Evolutionary conservation across 2,113 vertebrate species (phyloP).

Genomic region (Ginglymostoma cirratum): DNA sequence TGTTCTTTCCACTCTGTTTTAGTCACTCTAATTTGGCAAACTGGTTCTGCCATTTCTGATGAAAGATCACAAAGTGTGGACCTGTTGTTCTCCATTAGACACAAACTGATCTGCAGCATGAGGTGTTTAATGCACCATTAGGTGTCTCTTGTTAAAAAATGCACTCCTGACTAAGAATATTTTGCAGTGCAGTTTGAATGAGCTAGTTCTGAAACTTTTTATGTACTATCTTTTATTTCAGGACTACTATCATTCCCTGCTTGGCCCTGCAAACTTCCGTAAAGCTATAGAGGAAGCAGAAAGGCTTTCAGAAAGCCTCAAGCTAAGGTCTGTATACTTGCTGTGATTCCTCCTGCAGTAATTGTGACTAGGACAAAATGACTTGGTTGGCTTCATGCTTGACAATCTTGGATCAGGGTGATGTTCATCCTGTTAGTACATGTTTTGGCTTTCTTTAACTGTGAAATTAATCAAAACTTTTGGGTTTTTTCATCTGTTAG

Average conservation of each 20-base stretch:
- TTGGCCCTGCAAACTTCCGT: slow-evolving; percentile 81
- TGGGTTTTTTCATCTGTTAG: slow-evolving; percentile 50
- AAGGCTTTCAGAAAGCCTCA: slow-evolving; percentile 91
- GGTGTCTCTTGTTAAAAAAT: neutral
- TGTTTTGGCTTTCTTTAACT: neutral
- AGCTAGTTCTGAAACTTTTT: too few relatives aligned
- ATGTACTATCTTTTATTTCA: slow-evolving; percentile 52
- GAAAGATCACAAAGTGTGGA: neutral
- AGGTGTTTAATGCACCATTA: neutral
- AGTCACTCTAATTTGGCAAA: neutral
- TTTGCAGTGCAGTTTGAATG: too few relatives aligned
- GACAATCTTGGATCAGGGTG: too few relatives aligned
- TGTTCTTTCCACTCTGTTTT: neutral
- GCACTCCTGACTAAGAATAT: neutral
- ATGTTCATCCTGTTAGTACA: neutral
- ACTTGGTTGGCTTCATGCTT: too few relatives aligned
- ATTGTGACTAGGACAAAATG: neutral
- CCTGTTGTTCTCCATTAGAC: neutral
- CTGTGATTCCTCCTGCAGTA: neutral
- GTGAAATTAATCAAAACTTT: slow-evolving; percentile 24
- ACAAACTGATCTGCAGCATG: neutral
- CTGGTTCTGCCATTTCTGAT: neutral
- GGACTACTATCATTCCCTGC: slow-evolving; percentile 82
- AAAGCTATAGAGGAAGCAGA: slow-evolving; percentile 96
- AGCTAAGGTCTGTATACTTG: slow-evolving; percentile 64